Evolutionary conservation across 2,888 invertebrate species (phyloP), one percentile per base, ranked within the genome.

Genomic region (Liopterus haemorrhoidalis): DNA sequence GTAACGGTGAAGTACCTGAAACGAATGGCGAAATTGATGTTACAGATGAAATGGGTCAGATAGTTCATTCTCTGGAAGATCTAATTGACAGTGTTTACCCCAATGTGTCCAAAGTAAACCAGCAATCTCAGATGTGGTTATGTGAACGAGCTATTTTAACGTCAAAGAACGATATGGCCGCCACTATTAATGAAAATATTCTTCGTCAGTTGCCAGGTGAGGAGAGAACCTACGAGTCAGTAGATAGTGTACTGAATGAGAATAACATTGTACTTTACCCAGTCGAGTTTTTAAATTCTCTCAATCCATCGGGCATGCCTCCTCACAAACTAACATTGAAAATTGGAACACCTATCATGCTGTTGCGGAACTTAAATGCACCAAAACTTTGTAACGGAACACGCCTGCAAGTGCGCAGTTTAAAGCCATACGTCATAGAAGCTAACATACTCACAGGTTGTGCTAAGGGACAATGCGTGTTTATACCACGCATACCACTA

Each of bases 401-500:
- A 2, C 28, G 45, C 25, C 36, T 49, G 11, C 15, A 9, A 15
- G 32, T 41, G 14, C 31, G 31, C 24, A 51, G 46, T 46, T 30
- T 54, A 22, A 47, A 49, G 40, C 45, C 27, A 36, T 50, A 50
- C 30, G 37, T 49, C 8, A 48, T 54, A 15, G 28, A 52, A 14
- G 51, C 51, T 8, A 52, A 41, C 6, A 52, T 54, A 28, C 9
- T 53, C 6, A 49, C 18, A 27, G 48, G 51, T 16, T 33, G 5
- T 15, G 32, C 36, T 11, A n/a, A 22, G 33, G 54, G 54, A 18
- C 38, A 52, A 33, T 14, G 5, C 8, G 52, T 55, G 1, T 50
- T 54, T 16, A 53, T 60, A 22, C 58, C 59, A 5, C 39, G 57
- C 18, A 58, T 60, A 18, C 48, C 51, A 12, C 11, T 58, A 11